phyloP scores from a whole-genome alignment of 2,888 invertebrate species.

The Cheilosia urbana region DNA sequence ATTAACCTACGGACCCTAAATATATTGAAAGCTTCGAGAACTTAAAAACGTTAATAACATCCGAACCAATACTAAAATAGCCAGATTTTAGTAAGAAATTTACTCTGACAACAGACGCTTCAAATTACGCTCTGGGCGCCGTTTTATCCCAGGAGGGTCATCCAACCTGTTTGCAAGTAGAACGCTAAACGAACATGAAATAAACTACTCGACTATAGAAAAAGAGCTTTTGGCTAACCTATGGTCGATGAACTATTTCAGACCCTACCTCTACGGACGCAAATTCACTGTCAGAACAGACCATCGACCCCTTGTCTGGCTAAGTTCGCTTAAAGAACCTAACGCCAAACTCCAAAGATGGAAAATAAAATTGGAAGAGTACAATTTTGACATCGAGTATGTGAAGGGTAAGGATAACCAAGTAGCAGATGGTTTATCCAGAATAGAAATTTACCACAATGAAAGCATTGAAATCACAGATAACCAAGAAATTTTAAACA shows the following conservation, averaged over 20 bases:
- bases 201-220: neutral
- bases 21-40: neutral
- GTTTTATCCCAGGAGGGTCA: neutral
- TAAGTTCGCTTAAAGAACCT: neutral
- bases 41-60: neutral
- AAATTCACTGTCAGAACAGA: neutral
- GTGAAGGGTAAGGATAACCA: no score
- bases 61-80: neutral
- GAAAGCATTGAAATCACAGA: no score
- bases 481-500: no score
- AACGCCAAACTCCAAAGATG: neutral
- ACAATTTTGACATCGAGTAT: neutral
- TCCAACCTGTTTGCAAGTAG: neutral
- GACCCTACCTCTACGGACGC: neutral
- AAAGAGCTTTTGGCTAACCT: neutral
- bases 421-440: no score
- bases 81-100: constrained; percentile 13
- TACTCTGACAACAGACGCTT: constrained; percentile 39
- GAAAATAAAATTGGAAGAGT: neutral
- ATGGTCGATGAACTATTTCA: neutral
- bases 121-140: neutral
- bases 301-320: neutral
- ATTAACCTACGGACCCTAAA: neutral
- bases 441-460: no score
- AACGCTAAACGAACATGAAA: neutral